Base-by-base conservation (phyloP, 2,888 invertebrate species). In the Anarsia innoxiella region DNA sequence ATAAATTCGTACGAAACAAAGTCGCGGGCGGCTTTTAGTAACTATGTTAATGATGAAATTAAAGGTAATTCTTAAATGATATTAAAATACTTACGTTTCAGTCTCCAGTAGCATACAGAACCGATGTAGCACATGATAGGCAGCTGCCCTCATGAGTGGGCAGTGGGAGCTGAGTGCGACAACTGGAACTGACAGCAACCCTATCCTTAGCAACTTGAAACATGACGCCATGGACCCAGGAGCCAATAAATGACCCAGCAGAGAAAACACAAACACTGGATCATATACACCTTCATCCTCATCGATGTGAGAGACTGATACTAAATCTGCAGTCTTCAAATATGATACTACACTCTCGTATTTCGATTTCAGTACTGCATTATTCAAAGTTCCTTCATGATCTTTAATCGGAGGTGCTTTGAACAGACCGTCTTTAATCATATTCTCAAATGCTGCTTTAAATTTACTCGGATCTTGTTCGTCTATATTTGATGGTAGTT, bases 191-290 rank as follows among this genome's bases (percentile, higher is more conserved):
- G 92, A 89, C 36, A 96, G 77, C 28, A 91, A 87, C 1, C 93
- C 93, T 41, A 86, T 88, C 42, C 91, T 86, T 11, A 90, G 85
- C 44, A 94, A 87, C 67, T 88, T 88, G 52, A 90, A 89, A 40
- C 91, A 90, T 11, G 91, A 89, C 1, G 94, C 89, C 33, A 89
- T 86, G 27, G 91, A 90, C 47, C 93, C 93, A 2, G 93, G 91
- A 0, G 91, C 89, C 44, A 95, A 78, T 29, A 94, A 72, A 57
- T 91, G 89, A 44, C 89, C 89, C 63, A 96, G 87, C 6, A 95
- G 66, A 0, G 95, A 93, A 36, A 96, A 82, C 48, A 95, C 78
- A 65, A 95, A 96, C 14, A 90, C 86, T 1, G 96, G 92, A 75
- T 96, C 96, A 54, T 96, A 96, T 35, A 92, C 78, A 2, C 83